Evolutionary conservation across 2,888 invertebrate genomes (phyloP).

Genomic region (Taenaris catops): DNA sequence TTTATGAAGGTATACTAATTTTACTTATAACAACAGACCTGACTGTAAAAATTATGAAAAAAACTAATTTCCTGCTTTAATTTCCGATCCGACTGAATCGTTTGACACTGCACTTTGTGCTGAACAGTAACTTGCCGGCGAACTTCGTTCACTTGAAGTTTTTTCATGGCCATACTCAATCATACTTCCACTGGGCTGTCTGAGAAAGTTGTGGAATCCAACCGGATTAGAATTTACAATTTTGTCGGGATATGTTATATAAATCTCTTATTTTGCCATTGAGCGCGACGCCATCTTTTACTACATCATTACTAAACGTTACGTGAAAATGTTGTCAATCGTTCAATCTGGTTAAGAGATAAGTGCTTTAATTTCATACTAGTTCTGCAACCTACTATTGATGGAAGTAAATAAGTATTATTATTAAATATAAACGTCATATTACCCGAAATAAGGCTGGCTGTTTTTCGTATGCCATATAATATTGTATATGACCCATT

Average conservation of each 20-base stretch:
- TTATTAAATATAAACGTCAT: no score
- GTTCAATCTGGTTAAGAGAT: no score
- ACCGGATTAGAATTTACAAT: slow-evolving; percentile 58
- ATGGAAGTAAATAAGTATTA: no score
- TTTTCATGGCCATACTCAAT: slow-evolving; percentile 61
- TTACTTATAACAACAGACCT: no score
- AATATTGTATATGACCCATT: slow-evolving; percentile 87
- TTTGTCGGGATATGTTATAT: no score
- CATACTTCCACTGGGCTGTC: slow-evolving; percentile 81
- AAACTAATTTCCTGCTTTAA: slow-evolving; percentile 57
- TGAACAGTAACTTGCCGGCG: slow-evolving; percentile 68
- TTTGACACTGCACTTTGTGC: slow-evolving; percentile 61
- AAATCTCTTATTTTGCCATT: no score
- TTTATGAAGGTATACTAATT: no score
- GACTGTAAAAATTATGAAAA: not conserved
- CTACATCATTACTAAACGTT: no score
- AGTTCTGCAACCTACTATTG: no score
- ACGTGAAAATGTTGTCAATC: no score
- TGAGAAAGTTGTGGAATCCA: slow-evolving; percentile 62
- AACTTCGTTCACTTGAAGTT: slow-evolving; percentile 58
- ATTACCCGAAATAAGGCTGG: slow-evolving; percentile 83
- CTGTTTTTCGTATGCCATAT: slow-evolving; percentile 83
- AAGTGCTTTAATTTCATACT: no score
- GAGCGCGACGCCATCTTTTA: no score
- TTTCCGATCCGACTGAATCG: slow-evolving; percentile 56